Conservation (phyloP, 2,113 vertebrate genomes). For the Albula glossodonta region DNA sequence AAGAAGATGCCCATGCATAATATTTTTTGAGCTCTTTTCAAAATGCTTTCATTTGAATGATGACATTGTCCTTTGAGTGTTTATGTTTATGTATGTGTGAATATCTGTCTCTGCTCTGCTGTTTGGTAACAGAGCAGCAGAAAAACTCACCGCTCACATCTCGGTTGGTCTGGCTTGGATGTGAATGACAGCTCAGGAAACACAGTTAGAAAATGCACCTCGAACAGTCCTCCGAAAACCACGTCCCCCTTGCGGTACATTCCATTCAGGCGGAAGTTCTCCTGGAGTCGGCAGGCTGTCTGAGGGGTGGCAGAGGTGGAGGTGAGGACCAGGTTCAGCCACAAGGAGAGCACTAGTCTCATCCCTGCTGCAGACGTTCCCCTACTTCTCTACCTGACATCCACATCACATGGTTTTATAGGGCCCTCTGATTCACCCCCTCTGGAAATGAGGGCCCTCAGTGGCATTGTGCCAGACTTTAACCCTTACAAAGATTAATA, state of each 20-base stretch:
- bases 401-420: background rate
- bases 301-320: background rate
- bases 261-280: slow-evolving; percentile 38
- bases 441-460: background rate
- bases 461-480: background rate
- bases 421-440: background rate
- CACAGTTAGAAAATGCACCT: slow-evolving; percentile 47
- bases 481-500: background rate
- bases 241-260: slow-evolving; percentile 48
- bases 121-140: background rate
- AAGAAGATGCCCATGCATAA: too few relatives aligned
- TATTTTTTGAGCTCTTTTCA: too few relatives aligned
- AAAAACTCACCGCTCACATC: slow-evolving; percentile 54
- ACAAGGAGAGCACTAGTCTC: background rate
- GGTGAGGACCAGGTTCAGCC: slow-evolving; percentile 18
- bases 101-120: background rate
- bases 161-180: slow-evolving; percentile 48
- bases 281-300: slow-evolving; percentile 38
- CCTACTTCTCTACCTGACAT: background rate
- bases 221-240: slow-evolving; percentile 58
- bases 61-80: too few relatives aligned
- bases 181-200: slow-evolving; percentile 51
- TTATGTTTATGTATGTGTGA: background rate
- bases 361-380: background rate
- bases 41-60: too few relatives aligned